Evolutionary conservation across 2,113 vertebrate species (phyloP).

Genomic region (Mellivora capensis): DNA sequence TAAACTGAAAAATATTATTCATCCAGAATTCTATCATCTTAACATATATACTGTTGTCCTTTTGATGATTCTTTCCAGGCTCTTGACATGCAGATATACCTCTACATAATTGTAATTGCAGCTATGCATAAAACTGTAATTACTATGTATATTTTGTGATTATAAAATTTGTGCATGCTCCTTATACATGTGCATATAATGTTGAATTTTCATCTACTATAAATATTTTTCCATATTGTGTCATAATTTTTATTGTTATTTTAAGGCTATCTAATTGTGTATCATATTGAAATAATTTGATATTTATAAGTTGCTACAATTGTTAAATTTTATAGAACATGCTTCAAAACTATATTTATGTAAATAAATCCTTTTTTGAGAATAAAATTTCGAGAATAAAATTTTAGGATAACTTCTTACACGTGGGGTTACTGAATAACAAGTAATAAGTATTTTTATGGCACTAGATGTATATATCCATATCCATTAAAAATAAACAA

Average conservation of each 20-base stretch:
- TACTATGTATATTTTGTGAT: not conserved
- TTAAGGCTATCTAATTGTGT: not conserved
- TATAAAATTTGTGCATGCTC: not conserved
- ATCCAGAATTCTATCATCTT: not conserved
- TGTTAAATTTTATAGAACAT: conserved; percentile 6
- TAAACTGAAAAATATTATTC: not conserved
- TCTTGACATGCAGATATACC: not conserved
- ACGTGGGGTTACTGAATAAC: not conserved
- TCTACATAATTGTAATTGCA: not conserved
- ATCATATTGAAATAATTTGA: not conserved
- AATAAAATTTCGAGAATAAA: not conserved
- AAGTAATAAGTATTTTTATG: not conserved
- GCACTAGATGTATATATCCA: not conserved
- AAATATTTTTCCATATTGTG: not conserved
- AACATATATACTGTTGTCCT: not conserved
- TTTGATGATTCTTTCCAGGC: not conserved
- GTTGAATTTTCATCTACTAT: not conserved
- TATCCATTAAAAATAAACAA: not conserved
- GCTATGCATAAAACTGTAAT: not conserved
- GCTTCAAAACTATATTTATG: not conserved
- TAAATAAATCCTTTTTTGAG: not conserved
- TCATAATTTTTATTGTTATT: not conserved
- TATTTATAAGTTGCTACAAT: not conserved
- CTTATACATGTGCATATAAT: not conserved
- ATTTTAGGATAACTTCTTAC: not conserved